Percentiles rank a stretch among this genome's conserved stretches.
phyloP scores from a whole-genome alignment of 2,113 vertebrate species.

The Edolisoma coerulescens region DNA sequence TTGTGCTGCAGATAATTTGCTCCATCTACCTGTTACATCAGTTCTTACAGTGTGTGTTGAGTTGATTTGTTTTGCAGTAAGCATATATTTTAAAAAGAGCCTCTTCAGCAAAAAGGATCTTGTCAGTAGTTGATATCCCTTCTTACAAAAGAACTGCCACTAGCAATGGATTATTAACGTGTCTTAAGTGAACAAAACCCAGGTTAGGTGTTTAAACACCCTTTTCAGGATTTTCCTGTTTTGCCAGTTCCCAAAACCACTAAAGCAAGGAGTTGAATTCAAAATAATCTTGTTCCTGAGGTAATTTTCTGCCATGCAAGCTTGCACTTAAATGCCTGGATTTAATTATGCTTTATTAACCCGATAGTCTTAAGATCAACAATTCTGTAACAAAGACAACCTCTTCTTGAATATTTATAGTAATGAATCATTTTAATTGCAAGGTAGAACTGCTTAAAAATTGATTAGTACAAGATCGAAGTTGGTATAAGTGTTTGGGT shows the following conservation, averaged over 20 bases:
- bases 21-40: constrained; percentile 48
- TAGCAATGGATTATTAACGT: constrained; percentile 43
- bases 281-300: constrained; percentile 43
- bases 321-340: not conserved
- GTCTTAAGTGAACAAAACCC: constrained; percentile 24
- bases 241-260: constrained; percentile 35
- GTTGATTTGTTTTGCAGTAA: not conserved
- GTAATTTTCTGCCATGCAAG: constrained; percentile 32
- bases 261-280: constrained; percentile 16
- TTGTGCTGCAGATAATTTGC: not conserved
- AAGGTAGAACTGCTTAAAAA: not conserved
- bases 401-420: not conserved
- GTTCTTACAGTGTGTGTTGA: not conserved
- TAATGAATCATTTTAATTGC: not conserved
- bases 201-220: constrained; percentile 24
- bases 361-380: not conserved
- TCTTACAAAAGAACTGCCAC: constrained; percentile 40
- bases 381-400: not conserved
- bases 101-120: not conserved
- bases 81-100: not conserved
- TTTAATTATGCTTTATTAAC: constrained; percentile 29
- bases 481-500: not conserved
- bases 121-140: not conserved
- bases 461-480: not conserved
- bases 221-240: constrained; percentile 55